Conservation (phyloP, 1,140 invertebrate species). For the Meloidogyne floridensis region DNA sequence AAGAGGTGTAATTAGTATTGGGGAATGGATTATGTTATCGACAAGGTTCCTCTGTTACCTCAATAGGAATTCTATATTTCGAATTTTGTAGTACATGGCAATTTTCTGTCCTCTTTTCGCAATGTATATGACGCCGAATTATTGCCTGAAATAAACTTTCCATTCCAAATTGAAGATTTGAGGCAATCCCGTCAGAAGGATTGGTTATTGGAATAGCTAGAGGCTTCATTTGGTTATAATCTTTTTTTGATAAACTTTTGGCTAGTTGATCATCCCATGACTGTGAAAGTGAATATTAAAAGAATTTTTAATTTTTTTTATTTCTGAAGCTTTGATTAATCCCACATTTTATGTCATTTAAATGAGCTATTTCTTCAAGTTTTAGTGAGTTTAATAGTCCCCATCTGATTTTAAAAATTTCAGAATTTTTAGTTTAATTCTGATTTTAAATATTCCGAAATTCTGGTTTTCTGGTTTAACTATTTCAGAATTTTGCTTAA, state of each 20-base stretch:
- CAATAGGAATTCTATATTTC: constrained; percentile 2
- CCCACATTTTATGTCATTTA: no score
- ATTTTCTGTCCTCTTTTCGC: neutral
- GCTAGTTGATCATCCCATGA: constrained; percentile 23
- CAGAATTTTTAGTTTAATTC: no score
- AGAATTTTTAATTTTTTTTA: neutral
- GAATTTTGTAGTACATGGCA: constrained; percentile 8
- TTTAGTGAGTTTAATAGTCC: no score
- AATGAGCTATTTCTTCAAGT: no score
- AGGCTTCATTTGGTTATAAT: constrained; percentile 1
- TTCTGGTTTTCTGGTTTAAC: no score
- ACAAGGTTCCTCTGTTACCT: neutral
- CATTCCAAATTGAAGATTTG: constrained; percentile 18
- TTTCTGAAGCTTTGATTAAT: no score
- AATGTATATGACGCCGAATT: constrained; percentile 7
- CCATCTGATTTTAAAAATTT: neutral
- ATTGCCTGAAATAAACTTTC: constrained; percentile 10
- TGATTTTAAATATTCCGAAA: no score
- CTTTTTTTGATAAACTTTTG: neutral
- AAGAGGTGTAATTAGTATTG: no score
- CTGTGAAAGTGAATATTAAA: neutral
- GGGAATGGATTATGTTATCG: no score
- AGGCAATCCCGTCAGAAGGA: neutral
- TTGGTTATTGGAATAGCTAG: constrained; percentile 7
- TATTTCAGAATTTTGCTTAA: no score